Evolutionary conservation across 2,113 vertebrate genomes (phyloP).

Genomic region (Corynorhinus townsendii): DNA sequence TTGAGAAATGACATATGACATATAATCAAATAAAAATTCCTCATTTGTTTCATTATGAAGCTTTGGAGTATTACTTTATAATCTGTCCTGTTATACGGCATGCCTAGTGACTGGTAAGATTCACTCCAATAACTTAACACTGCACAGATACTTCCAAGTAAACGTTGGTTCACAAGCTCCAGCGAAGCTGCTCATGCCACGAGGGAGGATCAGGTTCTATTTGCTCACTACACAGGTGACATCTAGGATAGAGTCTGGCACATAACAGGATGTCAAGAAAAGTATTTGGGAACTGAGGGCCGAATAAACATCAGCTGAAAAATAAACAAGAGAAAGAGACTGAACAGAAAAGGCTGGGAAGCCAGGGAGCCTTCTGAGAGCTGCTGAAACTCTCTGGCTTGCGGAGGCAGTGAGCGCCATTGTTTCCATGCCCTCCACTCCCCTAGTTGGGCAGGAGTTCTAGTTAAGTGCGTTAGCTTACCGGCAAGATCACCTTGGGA

Average conservation of each 20-base stretch:
- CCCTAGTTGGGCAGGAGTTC: neutral
- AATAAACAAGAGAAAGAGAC: neutral
- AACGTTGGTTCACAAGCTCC: neutral
- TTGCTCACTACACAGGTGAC: neutral
- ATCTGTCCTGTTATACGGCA: neutral
- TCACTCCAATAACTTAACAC: neutral
- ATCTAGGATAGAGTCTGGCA: neutral
- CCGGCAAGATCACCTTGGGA: neutral
- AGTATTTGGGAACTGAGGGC: neutral
- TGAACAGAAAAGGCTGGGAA: neutral
- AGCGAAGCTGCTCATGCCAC: neutral
- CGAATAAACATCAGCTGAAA: neutral
- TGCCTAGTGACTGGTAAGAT: neutral
- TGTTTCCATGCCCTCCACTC: neutral
- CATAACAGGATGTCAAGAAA: neutral
- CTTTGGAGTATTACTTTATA: neutral
- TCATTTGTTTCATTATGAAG: slow-evolving; percentile 36
- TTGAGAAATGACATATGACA: neutral
- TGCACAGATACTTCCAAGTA: neutral
- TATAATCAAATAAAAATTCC: neutral
- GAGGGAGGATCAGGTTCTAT: neutral
- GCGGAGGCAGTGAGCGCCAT: neutral
- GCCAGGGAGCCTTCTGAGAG: neutral
- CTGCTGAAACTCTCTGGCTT: neutral
- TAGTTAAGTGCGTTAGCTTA: neutral